Base-by-base conservation (phyloP, 2,113 vertebrate species). In the Arvicanthis niloticus region DNA sequence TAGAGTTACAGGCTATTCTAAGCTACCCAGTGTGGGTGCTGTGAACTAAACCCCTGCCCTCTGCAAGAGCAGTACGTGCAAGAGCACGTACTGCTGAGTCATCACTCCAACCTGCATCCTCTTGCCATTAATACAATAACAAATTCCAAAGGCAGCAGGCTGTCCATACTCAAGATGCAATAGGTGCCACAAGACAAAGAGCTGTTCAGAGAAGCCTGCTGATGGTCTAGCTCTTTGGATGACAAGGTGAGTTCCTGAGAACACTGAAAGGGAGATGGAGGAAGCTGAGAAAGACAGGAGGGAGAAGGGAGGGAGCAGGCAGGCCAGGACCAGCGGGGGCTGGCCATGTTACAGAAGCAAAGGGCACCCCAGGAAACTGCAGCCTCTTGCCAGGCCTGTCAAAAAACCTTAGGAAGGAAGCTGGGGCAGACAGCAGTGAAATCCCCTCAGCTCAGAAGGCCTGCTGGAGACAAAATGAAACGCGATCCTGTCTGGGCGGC, bases 381-480 rank as follows among this genome's bases (percentile, higher is more conserved):
- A 94, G 96, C 72, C 88, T 12, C 95, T 87, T 4, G 37, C 58
- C 1, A n/a, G 92, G 97, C 95, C 95, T 51, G 93, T 17, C 2
- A 9, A 94, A 97, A 96, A 97, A 97, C 95, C 62, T 93, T 82
- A 97, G 96, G 94, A 93, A 21, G 97, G 88, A 82, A 93, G 97
- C 93, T 96, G 88, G 56, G 68, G 94, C 93, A 95, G 96, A 89
- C 76, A 60, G 96, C 42, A 75, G 91, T 11, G 9, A 89, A 97
- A 16, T 96, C 96, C 97, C 97, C 19, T 1, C 97, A 91, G 98
- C 97, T 97, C 97, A 60, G 97, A 88, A 58, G 98, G 98, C 97
- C 98, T 98, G 97, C 96, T 97, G 98, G 98, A 98, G 98, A 98
- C 97, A 97, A 97, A 98, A 98, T 98, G 98, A 99, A 99, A 99